Percentiles rank a stretch among this genome's conserved stretches.
Evolutionary conservation across 1,140 invertebrate genomes (phyloP).

Genomic region (Ceratina australensis): DNA sequence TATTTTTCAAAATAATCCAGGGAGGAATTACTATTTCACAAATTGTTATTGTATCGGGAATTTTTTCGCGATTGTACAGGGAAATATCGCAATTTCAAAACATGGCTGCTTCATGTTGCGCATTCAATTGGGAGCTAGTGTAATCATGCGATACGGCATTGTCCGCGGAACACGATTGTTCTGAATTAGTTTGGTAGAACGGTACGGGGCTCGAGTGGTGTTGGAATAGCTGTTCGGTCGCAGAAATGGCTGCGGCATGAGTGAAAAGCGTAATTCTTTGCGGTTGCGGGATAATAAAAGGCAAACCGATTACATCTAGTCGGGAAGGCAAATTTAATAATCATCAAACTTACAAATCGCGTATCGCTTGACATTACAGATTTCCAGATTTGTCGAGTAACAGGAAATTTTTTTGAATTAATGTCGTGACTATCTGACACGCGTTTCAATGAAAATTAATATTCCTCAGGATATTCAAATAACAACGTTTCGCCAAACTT

Average conservation of each 20-base stretch:
- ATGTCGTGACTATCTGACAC: no score
- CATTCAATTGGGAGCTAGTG: conserved; percentile 8
- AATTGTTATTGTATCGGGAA: no score
- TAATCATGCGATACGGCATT: neutral
- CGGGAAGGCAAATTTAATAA: no score
- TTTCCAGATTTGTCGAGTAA: no score
- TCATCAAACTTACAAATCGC: no score
- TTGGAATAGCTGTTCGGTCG: neutral
- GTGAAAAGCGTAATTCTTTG: neutral
- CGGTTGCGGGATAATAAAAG: no score
- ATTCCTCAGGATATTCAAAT: no score
- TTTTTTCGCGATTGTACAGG: neutral
- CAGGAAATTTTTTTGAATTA: no score
- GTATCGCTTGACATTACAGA: no score
- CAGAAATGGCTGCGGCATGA: neutral
- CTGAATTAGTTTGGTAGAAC: neutral
- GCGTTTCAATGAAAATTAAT: no score
- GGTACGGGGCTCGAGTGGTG: neutral
- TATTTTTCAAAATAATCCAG: neutral
- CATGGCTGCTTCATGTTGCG: neutral
- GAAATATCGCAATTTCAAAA: neutral
- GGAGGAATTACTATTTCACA: neutral
- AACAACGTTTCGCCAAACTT: no score
- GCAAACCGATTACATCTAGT: no score
- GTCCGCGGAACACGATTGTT: neutral